Percentiles rank a stretch among this genome's conserved stretches.
These are phyloP conservation scores for Pseudopodoces humilis DNA, from an alignment of 2,113 vertebrate species.

Conservation along the genomic window DNA sequence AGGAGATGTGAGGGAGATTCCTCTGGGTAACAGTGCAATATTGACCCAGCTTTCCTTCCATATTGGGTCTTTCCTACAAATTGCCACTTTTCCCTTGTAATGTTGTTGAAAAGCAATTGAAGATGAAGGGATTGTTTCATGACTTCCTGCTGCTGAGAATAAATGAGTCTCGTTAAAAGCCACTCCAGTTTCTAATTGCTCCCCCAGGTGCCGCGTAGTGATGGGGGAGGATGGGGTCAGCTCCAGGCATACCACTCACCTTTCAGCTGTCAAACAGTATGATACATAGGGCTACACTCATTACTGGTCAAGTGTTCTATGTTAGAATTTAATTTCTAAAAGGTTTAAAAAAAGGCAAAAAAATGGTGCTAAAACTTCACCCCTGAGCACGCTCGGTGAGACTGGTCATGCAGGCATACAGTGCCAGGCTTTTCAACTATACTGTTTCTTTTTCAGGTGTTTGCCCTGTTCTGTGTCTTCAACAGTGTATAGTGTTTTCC, in stretches of 20 bases:
- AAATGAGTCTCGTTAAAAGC: constrained; percentile 59
- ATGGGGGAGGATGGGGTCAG: constrained; percentile 61
- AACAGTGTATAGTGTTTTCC: constrained; percentile 69
- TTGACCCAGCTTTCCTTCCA: not conserved
- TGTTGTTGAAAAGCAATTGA: constrained; percentile 38
- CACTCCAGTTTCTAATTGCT: constrained; percentile 57
- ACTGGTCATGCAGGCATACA: constrained; percentile 79
- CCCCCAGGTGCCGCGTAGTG: constrained; percentile 65
- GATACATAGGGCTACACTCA: constrained; percentile 82
- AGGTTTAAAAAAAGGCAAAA: constrained; percentile 75
- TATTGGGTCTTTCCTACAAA: constrained; percentile 10
- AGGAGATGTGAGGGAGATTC: not conserved
- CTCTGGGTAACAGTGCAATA: not conserved
- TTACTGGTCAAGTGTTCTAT: constrained; percentile 77
- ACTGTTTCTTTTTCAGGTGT: constrained; percentile 67
- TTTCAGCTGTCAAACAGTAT: constrained; percentile 77
- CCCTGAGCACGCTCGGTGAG: constrained; percentile 78
- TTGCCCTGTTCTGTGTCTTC: constrained; percentile 76
- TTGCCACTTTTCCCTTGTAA: constrained; percentile 50
- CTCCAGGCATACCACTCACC: constrained; percentile 66
- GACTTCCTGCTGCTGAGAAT: constrained; percentile 74
- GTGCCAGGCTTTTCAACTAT: constrained; percentile 74
- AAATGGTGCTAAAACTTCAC: constrained; percentile 82
- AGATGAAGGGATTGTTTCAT: constrained; percentile 54
- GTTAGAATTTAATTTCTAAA: constrained; percentile 80